phyloP scores from a whole-genome alignment of 30 jellyfish, hydroid and myxozoan genomes.

The Sanderia malayensis region DNA sequence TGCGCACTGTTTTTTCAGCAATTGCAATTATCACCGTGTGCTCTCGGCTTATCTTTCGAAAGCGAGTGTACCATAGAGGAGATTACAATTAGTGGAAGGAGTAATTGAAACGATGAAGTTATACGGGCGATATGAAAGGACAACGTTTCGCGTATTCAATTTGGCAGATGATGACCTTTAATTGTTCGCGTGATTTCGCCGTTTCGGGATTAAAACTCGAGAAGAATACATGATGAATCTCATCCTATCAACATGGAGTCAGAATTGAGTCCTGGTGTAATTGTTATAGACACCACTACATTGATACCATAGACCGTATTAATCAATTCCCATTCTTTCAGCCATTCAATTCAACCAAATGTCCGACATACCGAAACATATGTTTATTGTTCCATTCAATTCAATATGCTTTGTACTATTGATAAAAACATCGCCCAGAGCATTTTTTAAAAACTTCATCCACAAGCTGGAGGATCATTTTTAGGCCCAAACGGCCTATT shows the following conservation, averaged over 20 bases:
- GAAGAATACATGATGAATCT: constrained; percentile 41
- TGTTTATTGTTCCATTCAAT: neutral
- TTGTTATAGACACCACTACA: constrained; percentile 48
- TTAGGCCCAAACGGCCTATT: too few species aligned
- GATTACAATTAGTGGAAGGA: constrained; percentile 42
- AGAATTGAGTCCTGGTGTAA: constrained; percentile 41
- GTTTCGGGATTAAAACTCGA: constrained; percentile 38
- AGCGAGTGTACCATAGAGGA: constrained; percentile 36
- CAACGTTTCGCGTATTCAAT: constrained; percentile 51
- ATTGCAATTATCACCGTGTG: constrained; percentile 7
- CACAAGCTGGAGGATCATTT: too few species aligned
- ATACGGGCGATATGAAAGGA: constrained; percentile 43
- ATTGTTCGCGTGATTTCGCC: constrained; percentile 43
- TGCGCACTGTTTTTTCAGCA: constrained; percentile 1
- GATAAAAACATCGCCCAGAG: neutral
- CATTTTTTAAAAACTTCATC: neutral
- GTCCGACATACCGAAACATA: neutral
- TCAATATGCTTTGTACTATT: neutral
- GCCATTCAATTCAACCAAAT: neutral
- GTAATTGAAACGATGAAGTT: constrained; percentile 33
- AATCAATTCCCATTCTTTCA: constrained; percentile 9
- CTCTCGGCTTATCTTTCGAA: constrained; percentile 18
- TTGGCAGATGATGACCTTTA: constrained; percentile 43
- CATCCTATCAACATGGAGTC: constrained; percentile 74
- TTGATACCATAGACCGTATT: constrained; percentile 28